phyloP scores from a whole-genome alignment of 2,797 vertebrate species.

The Rhadinocentrus ornatus region DNA sequence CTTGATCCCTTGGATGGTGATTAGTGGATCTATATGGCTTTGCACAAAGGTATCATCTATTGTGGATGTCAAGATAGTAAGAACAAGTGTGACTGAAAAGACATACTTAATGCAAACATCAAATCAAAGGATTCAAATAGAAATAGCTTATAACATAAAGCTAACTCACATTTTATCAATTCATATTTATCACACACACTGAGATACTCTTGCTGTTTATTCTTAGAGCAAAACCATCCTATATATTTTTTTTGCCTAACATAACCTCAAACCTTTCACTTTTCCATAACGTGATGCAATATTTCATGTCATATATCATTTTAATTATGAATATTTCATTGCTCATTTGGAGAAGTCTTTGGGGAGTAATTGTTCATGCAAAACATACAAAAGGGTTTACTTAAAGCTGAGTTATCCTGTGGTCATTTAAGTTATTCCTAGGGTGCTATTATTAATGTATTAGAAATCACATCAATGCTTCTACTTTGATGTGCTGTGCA shows the following conservation, averaged over 20 bases:
- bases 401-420: constrained; percentile 32
- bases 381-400: constrained; percentile 39
- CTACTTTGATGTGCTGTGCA: constrained; percentile 33
- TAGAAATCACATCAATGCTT: constrained; percentile 48
- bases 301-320: constrained; percentile 37
- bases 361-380: constrained; percentile 47
- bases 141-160: constrained; percentile 29
- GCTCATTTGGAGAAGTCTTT: constrained; percentile 49
- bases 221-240: constrained; percentile 5
- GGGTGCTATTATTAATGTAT: constrained; percentile 43
- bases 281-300: constrained; percentile 41
- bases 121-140: constrained; percentile 12
- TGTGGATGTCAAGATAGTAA: not conserved
- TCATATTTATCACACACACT: constrained; percentile 25
- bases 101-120: constrained; percentile 15
- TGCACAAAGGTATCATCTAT: not conserved
- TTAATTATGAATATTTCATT: constrained; percentile 63
- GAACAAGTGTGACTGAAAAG: constrained; percentile 9
- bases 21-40: constrained; percentile 18
- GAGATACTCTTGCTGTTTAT: constrained; percentile 10
- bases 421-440: constrained; percentile 46
- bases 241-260: constrained; percentile 31
- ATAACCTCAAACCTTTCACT: constrained; percentile 26
- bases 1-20: constrained; percentile 19
- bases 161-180: constrained; percentile 22